Evolutionary conservation across 2,113 vertebrate species (phyloP), one percentile per base, ranked within the genome.

Genomic region (Hemiprocne comata): DNA sequence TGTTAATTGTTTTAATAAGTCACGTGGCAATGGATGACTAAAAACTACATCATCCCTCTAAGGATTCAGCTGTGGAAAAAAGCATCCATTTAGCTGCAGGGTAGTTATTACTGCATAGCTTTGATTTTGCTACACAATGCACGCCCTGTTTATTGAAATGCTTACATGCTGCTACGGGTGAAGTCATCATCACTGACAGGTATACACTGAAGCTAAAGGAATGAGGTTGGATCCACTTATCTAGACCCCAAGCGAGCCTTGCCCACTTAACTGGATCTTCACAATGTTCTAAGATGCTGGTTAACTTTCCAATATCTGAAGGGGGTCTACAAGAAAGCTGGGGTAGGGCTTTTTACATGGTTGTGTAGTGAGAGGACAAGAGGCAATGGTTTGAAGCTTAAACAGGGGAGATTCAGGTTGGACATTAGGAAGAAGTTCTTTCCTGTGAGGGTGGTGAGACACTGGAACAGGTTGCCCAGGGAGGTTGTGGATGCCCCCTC

Each of bases 1-100:
- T 85, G 38, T 89, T 96, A 95, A 96, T 97, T 97, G 95, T 97
- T 97, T 97, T 97, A 91, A 88, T 73, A 91, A 97, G 91, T 97
- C 97, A 97, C 74, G 65, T 88, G 93, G 82, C 85, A 84, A 78
- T 31, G 94, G 95, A 89, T 95, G 95, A 97, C 93, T 97, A 94
- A 96, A 95, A 76, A 83, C 80, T 91, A 89, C 89, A 90, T 97
- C 93, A 93, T 93, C 83, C 51, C 91, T 92, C 95, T 94, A 87
- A 97, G 93, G 89, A 96, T 82, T 97, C 91, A 94, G 91, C 86
- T 94, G 88, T 64, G 76, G 94, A 94, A 94, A 42, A 97, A 95
- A 86, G 78, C 95, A 90, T 95, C 82, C 28, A 29, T 90, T 94
- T 94, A 88, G 91, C 94, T 95, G 78, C 64, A 90, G 91, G 90